phyloP scores from a whole-genome alignment of 2,797 vertebrate species.

The Bovichtus diacanthus region DNA sequence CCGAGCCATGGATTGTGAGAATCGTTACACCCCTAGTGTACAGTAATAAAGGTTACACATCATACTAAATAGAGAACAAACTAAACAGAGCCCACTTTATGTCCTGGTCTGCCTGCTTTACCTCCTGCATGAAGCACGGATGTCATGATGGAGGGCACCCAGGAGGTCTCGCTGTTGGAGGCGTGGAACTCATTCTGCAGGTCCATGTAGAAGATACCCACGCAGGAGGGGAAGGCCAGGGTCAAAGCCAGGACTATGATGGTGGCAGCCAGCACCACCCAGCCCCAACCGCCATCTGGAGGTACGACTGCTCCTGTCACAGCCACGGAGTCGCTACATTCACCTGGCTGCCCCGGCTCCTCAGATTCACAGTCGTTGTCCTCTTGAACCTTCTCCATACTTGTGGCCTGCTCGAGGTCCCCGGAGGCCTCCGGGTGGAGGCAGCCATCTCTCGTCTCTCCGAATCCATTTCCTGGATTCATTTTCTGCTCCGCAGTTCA shows the following conservation, averaged over 20 bases:
- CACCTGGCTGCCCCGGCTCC: constrained; percentile 39
- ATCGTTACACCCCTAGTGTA: too few relatives aligned
- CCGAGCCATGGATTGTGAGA: too few relatives aligned
- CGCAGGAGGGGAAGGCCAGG: constrained; percentile 89
- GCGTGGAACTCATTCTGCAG: constrained; percentile 92
- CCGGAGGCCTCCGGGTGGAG: constrained; percentile 38
- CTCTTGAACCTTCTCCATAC: constrained; percentile 32
- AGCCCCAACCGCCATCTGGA: constrained; percentile 92
- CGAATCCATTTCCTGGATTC: constrained; percentile 67
- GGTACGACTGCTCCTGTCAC: constrained; percentile 9
- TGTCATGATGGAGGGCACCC: constrained; percentile 95
- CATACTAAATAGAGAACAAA: neutral
- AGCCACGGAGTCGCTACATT: neutral
- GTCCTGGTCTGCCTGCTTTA: constrained; percentile 61
- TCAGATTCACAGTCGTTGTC: constrained; percentile 52
- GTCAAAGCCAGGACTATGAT: constrained; percentile 90
- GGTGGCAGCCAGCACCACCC: constrained; percentile 90
- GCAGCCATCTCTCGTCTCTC: constrained; percentile 44
- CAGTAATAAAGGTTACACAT: neutral
- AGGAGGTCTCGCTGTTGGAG: constrained; percentile 93
- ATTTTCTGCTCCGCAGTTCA: constrained; percentile 56
- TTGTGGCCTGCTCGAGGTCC: constrained; percentile 36
- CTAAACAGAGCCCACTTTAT: neutral
- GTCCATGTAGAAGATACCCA: constrained; percentile 93
- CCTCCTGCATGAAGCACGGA: constrained; percentile 92